These are phyloP conservation scores for Hemibagrus guttatus DNA, from an alignment of 2,797 vertebrate species.

Conservation along the genomic window DNA sequence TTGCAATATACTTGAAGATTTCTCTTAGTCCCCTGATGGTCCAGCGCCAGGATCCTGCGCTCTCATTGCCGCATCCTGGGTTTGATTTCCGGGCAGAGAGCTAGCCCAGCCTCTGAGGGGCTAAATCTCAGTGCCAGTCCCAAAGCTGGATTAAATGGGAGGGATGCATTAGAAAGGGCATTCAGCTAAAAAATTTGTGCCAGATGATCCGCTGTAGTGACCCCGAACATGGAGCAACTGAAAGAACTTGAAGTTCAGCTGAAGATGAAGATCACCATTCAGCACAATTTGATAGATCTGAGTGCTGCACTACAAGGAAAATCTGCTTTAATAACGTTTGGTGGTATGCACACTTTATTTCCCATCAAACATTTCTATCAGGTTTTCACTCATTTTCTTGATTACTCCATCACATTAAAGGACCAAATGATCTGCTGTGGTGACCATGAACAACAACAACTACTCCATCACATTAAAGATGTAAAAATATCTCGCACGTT, in stretches of 20 bases:
- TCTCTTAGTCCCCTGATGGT: neutral
- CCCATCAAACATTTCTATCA: neutral
- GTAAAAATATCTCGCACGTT: neutral
- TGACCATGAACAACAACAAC: too few relatives aligned
- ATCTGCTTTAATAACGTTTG: neutral
- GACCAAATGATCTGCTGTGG: too few relatives aligned
- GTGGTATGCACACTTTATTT: neutral
- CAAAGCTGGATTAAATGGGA: too few relatives aligned
- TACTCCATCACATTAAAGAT: neutral
- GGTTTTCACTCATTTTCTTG: neutral
- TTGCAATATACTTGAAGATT: neutral
- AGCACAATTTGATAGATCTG: neutral
- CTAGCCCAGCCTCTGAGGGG: too few relatives aligned
- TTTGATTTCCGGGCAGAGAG: too few relatives aligned
- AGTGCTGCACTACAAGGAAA: neutral
- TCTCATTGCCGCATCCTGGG: too few relatives aligned
- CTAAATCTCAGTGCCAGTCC: too few relatives aligned
- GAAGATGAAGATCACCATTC: neutral
- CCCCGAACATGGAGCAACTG: too few relatives aligned
- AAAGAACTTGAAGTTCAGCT: neutral
- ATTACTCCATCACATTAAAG: neutral
- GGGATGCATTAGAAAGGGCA: too few relatives aligned
- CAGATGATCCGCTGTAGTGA: too few relatives aligned
- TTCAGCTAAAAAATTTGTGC: too few relatives aligned
- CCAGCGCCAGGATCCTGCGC: too few relatives aligned